Conservation (phyloP, 2,113 vertebrate species). For the Bubalus kerabau region DNA sequence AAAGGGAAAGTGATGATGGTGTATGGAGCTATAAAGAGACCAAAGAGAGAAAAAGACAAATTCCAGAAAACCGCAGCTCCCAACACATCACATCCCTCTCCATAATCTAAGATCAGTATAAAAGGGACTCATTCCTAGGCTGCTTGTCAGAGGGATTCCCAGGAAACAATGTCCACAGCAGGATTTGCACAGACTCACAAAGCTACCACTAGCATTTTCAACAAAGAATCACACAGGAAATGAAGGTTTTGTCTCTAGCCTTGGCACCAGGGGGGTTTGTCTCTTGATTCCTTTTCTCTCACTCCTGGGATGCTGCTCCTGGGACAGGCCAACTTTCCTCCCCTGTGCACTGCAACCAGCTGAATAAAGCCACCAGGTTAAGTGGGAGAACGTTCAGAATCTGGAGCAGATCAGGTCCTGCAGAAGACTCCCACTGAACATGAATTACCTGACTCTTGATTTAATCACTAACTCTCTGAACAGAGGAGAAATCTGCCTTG, state of each 20-base stretch:
- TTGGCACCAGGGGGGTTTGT: background rate
- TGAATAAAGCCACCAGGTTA: background rate
- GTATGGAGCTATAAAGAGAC: constrained; percentile 87
- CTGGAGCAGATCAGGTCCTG: background rate
- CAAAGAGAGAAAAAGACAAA: background rate
- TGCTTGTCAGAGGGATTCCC: background rate
- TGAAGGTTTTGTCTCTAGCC: background rate
- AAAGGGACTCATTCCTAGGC: background rate
- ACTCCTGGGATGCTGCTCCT: background rate
- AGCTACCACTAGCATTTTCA: background rate
- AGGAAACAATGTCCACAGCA: background rate
- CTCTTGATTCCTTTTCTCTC: background rate
- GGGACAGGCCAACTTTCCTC: background rate
- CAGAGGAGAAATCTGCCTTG: background rate
- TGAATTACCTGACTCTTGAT: background rate
- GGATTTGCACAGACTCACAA: background rate
- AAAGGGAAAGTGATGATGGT: constrained; percentile 99
- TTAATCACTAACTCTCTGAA: background rate
- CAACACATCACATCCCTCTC: background rate
- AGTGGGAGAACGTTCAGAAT: background rate
- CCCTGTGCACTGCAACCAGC: background rate
- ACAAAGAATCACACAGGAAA: background rate
- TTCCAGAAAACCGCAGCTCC: background rate
- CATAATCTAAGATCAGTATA: background rate
- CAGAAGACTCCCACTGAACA: background rate